phyloP scores from a whole-genome alignment of 1,140 invertebrate genomes.

The Aphelinus atriplicis region DNA sequence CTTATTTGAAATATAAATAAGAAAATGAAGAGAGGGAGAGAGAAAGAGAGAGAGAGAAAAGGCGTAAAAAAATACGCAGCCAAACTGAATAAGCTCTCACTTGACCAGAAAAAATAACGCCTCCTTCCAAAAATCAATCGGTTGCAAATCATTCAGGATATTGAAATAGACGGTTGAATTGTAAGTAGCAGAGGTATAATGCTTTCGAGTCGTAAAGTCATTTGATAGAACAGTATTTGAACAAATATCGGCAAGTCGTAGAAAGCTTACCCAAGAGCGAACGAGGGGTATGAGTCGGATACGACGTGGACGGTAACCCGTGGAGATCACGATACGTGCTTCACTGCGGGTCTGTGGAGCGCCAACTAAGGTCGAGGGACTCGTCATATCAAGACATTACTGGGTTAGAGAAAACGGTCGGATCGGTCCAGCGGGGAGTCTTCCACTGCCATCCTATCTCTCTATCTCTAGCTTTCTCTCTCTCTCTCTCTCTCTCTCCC shows the following conservation, averaged over 20 bases:
- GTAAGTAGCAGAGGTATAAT: neutral
- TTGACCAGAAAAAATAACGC: too few relatives aligned
- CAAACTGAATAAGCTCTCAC: too few relatives aligned
- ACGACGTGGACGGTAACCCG: neutral
- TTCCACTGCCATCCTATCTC: neutral
- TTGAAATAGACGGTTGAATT: too few relatives aligned
- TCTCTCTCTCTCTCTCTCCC: constrained; percentile 12
- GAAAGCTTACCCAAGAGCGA: neutral
- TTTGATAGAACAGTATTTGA: neutral
- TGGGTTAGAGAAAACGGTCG: neutral
- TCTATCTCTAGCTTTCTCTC: neutral
- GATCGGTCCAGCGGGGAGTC: constrained; percentile 7
- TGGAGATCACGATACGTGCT: constrained; percentile 8
- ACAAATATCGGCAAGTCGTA: constrained; percentile 3
- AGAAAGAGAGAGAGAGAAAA: too few relatives aligned
- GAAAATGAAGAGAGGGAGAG: too few relatives aligned
- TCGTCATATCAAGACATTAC: constrained; percentile 16
- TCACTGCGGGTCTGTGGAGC: neutral
- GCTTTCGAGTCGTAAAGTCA: neutral
- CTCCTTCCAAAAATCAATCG: too few relatives aligned
- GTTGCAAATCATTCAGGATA: too few relatives aligned
- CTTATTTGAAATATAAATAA: too few relatives aligned
- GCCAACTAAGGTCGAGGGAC: constrained; percentile 8
- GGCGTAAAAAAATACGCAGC: too few relatives aligned
- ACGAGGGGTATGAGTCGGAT: neutral